These are phyloP conservation scores for Amniataba percoides DNA, from an alignment of 2,797 vertebrate species.

Conservation along the genomic window DNA sequence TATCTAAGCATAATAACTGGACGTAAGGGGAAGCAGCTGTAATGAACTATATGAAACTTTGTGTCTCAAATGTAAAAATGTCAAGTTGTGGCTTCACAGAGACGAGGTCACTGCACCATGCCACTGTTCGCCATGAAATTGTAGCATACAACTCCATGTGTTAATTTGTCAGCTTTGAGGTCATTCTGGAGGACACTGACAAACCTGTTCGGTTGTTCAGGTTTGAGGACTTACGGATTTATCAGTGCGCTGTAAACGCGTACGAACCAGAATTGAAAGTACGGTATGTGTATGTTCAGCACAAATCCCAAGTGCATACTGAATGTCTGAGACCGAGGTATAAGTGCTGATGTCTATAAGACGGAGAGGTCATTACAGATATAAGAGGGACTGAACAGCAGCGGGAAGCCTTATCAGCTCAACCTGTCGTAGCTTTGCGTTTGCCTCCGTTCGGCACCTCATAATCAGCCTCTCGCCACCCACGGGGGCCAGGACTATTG, in stretches of 20 bases:
- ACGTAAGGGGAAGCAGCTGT: no score
- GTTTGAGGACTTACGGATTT: background rate
- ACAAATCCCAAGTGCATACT: conserved; percentile 21
- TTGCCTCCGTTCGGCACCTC: conserved; percentile 66
- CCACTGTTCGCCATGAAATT: no score
- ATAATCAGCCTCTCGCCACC: conserved; percentile 70
- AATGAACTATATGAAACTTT: no score
- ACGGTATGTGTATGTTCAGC: background rate
- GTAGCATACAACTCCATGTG: no score
- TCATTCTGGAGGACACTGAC: background rate
- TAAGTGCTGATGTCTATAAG: conserved; percentile 15
- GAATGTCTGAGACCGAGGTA: conserved; percentile 18
- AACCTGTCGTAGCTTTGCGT: conserved; percentile 56
- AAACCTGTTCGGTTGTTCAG: background rate
- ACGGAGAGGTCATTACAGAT: conserved; percentile 69
- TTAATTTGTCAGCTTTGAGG: no score
- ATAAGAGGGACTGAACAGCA: conserved; percentile 41
- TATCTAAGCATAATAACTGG: no score
- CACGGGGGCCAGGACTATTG: conserved; percentile 69
- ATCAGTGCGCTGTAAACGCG: background rate
- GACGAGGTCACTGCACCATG: no score
- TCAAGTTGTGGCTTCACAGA: no score
- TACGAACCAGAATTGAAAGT: background rate
- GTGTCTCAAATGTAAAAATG: no score
- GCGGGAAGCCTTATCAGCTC: conserved; percentile 62